Base-by-base conservation (phyloP, 2,113 vertebrate species). In the Pterocles burchelli region DNA sequence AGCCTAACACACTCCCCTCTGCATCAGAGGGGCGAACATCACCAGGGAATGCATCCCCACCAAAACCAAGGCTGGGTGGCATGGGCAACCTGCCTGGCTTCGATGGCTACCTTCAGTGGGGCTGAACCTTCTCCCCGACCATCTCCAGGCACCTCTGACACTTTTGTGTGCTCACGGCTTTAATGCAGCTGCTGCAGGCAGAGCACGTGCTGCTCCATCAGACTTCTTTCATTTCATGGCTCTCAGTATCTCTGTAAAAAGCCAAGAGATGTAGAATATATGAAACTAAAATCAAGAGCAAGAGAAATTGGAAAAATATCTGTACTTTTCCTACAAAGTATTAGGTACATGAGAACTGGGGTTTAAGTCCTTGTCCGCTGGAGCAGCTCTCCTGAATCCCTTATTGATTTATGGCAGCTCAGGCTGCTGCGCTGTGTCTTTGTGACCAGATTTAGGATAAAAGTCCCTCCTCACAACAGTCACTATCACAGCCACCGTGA, bases 381-480 rank as follows among this genome's bases (percentile, higher is more conserved):
- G 26, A 57, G 70, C 0, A 72, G 61, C 26, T 85, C 58, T 79
- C 54, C 89, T 3, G 26, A 87, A 75, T 71, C 70, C 57, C 66
- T 26, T 0, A 1, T 7, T 85, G 84, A 89, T 73, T 94, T 58
- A 15, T 13, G 54, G 89, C 73, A 79, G 87, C 77, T 41, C 68
- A 12, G 52, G 6, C 31, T 74, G 68, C 10, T 22, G 59, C 68
- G 45, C 51, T 17, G 18, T 36, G 41, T 46, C 73, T 68, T 83
- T 31, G 52, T 57, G 76, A 45, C 21, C 28, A 36, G 77, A 52
- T 90, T 86, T 77, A 28, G 82, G 73, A 74, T 48, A 17, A 90
- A 90, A 91, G 73, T 52, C 62, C 77, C 77, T 72, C 17, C 61
- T 80, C 76, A 22, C 90, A 77, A 72, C 38, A 45, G 49, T 45